Conservation (phyloP, 2,797 vertebrate genomes). For the Sebastes itinus region DNA sequence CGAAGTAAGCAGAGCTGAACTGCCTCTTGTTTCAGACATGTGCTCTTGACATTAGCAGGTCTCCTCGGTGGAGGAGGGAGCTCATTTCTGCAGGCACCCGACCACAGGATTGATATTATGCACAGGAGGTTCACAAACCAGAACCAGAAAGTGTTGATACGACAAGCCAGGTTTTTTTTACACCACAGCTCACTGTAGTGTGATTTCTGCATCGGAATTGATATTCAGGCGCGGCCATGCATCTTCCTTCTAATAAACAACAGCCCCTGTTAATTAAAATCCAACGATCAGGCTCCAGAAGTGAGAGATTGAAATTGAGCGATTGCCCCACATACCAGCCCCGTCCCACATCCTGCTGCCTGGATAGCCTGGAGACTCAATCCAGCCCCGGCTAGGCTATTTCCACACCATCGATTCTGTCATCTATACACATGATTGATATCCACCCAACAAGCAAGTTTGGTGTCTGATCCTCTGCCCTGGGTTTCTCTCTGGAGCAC, state of each 20-base stretch:
- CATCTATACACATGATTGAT: conserved; percentile 87
- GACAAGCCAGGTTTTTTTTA: conserved; percentile 6
- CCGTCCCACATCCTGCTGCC: conserved; percentile 81
- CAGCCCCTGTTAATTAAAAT: conserved; percentile 83
- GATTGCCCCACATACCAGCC: conserved; percentile 85
- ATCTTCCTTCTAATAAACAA: conserved; percentile 77
- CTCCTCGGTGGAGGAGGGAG: conserved; percentile 52
- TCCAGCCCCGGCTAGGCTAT: conserved; percentile 82
- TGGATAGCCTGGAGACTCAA: conserved; percentile 84
- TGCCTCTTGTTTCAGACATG: conserved; percentile 70
- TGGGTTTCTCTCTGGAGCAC: conserved; percentile 47
- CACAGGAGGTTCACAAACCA: conserved; percentile 23
- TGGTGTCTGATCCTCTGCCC: conserved; percentile 63
- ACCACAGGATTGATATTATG: conserved; percentile 53
- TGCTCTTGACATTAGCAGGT: conserved; percentile 77
- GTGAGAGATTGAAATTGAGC: conserved; percentile 88
- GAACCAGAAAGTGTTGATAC: conserved; percentile 9
- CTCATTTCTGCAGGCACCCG: conserved; percentile 51
- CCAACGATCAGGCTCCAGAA: conserved; percentile 82
- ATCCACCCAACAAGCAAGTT: conserved; percentile 80
- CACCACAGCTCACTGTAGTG: conserved; percentile 15
- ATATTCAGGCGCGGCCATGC: conserved; percentile 54
- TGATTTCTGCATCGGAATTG: conserved; percentile 39
- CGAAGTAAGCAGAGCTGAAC: conserved; percentile 53
- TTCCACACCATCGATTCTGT: conserved; percentile 90